Percentiles rank a stretch among this genome's conserved stretches.
Conservation (phyloP, 2,888 invertebrate genomes). For the Leptopterna dolabrata region DNA sequence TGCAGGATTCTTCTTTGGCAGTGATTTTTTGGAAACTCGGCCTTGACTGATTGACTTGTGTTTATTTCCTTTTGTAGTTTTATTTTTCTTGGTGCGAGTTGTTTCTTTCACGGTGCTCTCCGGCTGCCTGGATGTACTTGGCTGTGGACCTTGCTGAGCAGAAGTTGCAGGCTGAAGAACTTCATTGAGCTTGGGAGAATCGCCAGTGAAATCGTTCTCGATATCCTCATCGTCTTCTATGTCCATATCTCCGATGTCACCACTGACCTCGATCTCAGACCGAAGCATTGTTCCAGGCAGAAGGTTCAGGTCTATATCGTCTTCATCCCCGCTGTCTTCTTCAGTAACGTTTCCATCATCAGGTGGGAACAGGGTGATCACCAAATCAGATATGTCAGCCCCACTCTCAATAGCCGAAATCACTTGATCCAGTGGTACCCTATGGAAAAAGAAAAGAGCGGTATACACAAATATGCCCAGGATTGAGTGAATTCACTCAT, state of each 20-base stretch:
- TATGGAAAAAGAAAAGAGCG: too few relatives aligned
- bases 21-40: not conserved
- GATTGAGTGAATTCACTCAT: not conserved
- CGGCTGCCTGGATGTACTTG: too few relatives aligned
- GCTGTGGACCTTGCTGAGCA: too few relatives aligned
- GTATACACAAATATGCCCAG: not conserved
- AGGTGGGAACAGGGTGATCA: conserved; percentile 44
- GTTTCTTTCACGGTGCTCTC: not conserved
- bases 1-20: not conserved
- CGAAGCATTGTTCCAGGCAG: conserved; percentile 21
- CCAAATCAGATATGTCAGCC: conserved; percentile 61
- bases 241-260: not conserved
- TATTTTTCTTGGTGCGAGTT: not conserved
- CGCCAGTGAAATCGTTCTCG: too few relatives aligned
- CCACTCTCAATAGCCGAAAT: not conserved
- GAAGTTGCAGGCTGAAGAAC: too few relatives aligned
- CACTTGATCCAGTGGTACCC: not conserved
- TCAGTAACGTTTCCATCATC: conserved; percentile 38
- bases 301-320: conserved; percentile 32
- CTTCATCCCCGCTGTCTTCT: conserved; percentile 51
- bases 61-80: not conserved
- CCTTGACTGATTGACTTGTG: not conserved
- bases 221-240: too few relatives aligned
- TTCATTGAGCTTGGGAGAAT: too few relatives aligned
- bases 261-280: conserved; percentile 35